Evolutionary conservation across 2,113 vertebrate genomes (phyloP), one percentile per base, ranked within the genome.

Genomic region (Ascaphus truei): DNA sequence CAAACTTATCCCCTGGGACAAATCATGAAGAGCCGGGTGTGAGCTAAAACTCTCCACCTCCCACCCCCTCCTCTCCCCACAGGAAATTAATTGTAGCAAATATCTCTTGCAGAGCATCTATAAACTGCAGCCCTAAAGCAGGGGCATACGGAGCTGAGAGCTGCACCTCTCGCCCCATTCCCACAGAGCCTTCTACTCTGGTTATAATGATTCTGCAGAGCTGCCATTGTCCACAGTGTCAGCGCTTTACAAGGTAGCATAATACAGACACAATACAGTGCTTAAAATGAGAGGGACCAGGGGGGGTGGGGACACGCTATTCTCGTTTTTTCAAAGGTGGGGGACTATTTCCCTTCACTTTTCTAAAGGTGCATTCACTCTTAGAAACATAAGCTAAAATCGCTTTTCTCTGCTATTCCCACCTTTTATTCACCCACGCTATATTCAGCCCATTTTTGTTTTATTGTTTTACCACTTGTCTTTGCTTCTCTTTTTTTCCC

Each of bases 251-350:
- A 61, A 39, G 39, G 41, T n/a, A 18, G 29, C 41, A 61, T 25
- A 43, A 61, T 61, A n/a, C 41, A 61, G 16, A n/a, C 59, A 61
- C 59, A 61, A 61, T 61, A 15, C 41, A 61, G 37, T 30, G 59
- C 59, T 61, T 61, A 61, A 43, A 61, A 15, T 13, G 59, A 61
- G 59, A 61, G 59, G 59, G 23, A 16, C 10, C 3, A 15, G 37
- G 58, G 37, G n/a, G n/a, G n/a, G n/a, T n/a, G n/a, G n/a, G 26
- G 34, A 18, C 41, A 16, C 4, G n/a, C 41, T 45, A 25, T 43
- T 43, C 23, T 45, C 27, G 26, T 23, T 13, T 18, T n/a, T n/a
- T 61, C 34, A 61, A 43, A 30, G 57, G n/a, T n/a, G 37, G 25
- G 39, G 36, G 20, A 31, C 45, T 45, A 61, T 61, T 41, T 37